Base-by-base conservation (phyloP, 2,113 vertebrate genomes). In the Seriola rivoliana region DNA sequence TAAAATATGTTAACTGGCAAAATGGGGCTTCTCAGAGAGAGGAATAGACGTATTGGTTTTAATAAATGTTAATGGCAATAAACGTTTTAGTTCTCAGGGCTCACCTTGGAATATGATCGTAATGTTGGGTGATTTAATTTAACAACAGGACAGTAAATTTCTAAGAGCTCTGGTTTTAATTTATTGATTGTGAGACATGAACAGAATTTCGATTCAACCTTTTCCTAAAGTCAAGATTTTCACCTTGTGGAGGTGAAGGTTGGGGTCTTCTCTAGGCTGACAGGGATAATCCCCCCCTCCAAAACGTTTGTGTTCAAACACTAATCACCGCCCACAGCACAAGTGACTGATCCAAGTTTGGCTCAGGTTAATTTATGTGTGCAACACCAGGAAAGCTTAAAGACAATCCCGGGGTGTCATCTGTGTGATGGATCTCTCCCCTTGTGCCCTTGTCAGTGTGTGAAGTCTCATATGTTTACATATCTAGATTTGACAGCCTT, bases 301-400 rank as follows among this genome's bases (percentile, higher is more conserved):
- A 89, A 88, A 93, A 92, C 46, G 88, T 88, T 91, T 94, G 92
- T 93, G 91, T 93, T 91, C 85, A 92, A 90, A 93, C 92, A 92
- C 91, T 93, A 93, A 94, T 94, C 91, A 92, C 91, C 74, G 57
- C 90, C 88, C 55, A 81, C 76, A 81, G 91, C 82, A 85, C 89
- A 88, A 93, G 91, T 91, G 92, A 92, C 86, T 88, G 90, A 92
- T 92, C 83, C 84, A 59, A 87, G 83, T 93, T 87, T 72, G 78
- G 84, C 87, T 89, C 44, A 62, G 65, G 85, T 90, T 93, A 93
- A 95, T 95, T 95, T 95, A 93, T 94, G 93, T 90, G 85, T 83
- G 87, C 87, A 83, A 87, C 55, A 78, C 81, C 82, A 88, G 86
- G 67, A 84, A 91, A 94, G 94, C 92, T 95, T 94, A 93, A 77